Percentiles rank a stretch among this genome's conserved stretches.
phyloP scores from a whole-genome alignment of 2,113 vertebrate species.

The Zingel zingel region DNA sequence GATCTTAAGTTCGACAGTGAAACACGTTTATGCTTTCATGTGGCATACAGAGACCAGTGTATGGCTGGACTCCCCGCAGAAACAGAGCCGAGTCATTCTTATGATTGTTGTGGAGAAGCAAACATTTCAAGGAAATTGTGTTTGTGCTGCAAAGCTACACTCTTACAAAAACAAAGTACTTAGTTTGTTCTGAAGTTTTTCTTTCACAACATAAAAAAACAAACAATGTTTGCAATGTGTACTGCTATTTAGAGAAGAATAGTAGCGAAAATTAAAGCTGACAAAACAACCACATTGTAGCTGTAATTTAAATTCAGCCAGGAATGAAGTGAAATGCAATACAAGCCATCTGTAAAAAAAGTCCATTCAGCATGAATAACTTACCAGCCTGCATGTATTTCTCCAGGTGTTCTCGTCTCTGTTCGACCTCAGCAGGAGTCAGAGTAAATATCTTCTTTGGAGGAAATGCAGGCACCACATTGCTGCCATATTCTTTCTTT shows the following conservation, averaged over 20 bases:
- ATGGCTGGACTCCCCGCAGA: conserved; percentile 32
- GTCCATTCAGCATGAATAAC: conserved; percentile 64
- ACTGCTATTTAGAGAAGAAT: conserved; percentile 22
- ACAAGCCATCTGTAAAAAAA: conserved; percentile 33
- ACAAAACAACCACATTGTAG: conserved; percentile 12
- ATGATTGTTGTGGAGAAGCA: conserved; percentile 40
- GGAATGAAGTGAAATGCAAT: conserved; percentile 43
- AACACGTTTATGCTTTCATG: conserved; percentile 21
- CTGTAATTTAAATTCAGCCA: conserved; percentile 21
- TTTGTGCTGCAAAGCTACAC: conserved; percentile 16
- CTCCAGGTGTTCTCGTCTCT: conserved; percentile 96
- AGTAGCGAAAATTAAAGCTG: background rate
- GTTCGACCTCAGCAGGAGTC: conserved; percentile 95
- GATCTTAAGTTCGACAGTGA: conserved; percentile 28
- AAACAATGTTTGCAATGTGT: background rate
- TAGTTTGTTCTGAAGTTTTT: background rate
- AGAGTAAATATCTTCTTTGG: conserved; percentile 99
- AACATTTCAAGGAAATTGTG: conserved; percentile 34
- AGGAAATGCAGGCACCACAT: conserved; percentile 94
- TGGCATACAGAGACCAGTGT: conserved; percentile 36
- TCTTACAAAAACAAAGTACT: conserved; percentile 11
- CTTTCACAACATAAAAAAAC: background rate
- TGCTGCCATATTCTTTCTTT: conserved; percentile 95
- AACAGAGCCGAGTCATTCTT: conserved; percentile 33
- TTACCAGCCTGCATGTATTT: conserved; percentile 99